phyloP scores from a whole-genome alignment of 2,888 invertebrate species.

The Gastracanthus pulcherrimus region DNA sequence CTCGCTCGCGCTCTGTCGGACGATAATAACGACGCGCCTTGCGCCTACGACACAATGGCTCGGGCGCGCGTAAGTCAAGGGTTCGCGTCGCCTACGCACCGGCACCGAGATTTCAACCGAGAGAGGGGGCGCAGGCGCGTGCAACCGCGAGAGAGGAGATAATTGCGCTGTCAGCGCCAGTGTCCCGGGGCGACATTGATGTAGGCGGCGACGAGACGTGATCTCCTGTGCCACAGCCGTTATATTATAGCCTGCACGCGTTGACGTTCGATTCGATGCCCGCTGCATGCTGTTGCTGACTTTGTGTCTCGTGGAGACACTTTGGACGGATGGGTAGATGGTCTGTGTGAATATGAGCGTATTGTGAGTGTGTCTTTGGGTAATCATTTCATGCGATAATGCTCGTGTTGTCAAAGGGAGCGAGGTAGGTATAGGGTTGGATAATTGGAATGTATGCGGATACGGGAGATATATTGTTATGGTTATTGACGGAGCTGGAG shows the following conservation, averaged over 20 bases:
- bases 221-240: neutral
- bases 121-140: conserved; percentile 56
- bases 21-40: conserved; percentile 25
- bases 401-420: conserved; percentile 5
- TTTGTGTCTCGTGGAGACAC: too few relatives aligned
- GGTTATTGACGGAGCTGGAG: too few relatives aligned
- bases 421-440: neutral
- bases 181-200: conserved; percentile 64
- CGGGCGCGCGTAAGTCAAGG: neutral
- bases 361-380: neutral
- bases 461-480: too few relatives aligned
- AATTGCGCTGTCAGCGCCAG: conserved; percentile 74
- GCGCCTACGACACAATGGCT: neutral
- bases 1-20: conserved; percentile 7
- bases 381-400: conserved; percentile 50
- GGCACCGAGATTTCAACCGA: too few relatives aligned
- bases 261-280: neutral
- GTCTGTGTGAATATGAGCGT: too few relatives aligned
- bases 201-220: neutral
- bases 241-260: conserved; percentile 44
- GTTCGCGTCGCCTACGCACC: neutral
- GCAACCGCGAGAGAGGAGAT: conserved; percentile 70
- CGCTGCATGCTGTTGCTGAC: too few relatives aligned
- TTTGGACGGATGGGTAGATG: too few relatives aligned
- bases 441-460: too few relatives aligned